These are phyloP conservation scores for Calosoma granatense DNA, from an alignment of 1,140 invertebrate species.

Conservation along the genomic window DNA sequence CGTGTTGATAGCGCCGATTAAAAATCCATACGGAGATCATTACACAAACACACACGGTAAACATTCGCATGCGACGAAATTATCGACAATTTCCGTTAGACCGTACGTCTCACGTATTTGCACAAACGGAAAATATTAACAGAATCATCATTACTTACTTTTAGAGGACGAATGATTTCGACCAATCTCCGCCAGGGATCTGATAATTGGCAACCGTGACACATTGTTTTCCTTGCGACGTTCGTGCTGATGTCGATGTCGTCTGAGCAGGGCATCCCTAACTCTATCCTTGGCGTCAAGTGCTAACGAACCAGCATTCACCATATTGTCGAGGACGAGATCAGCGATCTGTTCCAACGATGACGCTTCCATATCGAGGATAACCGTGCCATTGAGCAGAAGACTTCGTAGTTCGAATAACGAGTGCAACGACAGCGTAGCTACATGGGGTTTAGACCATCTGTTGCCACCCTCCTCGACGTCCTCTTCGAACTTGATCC, in stretches of 20 bases:
- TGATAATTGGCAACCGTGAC: constrained; percentile 84
- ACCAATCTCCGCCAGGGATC: constrained; percentile 94
- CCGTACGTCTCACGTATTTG: no score
- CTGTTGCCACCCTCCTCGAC: constrained; percentile 89
- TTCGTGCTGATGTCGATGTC: constrained; percentile 93
- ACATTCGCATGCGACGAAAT: no score
- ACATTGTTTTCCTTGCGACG: constrained; percentile 66
- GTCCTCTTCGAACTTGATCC: constrained; percentile 94
- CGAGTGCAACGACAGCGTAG: constrained; percentile 81
- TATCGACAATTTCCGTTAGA: no score
- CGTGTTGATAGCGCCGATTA: no score
- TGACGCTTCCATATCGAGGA: constrained; percentile 82
- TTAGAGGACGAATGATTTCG: constrained; percentile 90
- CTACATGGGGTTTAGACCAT: constrained; percentile 92
- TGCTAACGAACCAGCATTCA: constrained; percentile 65
- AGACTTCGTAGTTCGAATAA: constrained; percentile 81
- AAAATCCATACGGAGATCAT: no score
- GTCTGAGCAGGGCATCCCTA: constrained; percentile 75
- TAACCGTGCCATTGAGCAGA: constrained; percentile 79
- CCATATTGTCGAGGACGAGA: constrained; percentile 84
- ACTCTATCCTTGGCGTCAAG: constrained; percentile 69
- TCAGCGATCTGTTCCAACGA: constrained; percentile 83
- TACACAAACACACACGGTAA: no score
- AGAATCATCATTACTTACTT: no score
- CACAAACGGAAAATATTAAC: neutral